Base-by-base conservation (phyloP, 2,888 invertebrate genomes). In the Amphiduros pacificus region DNA sequence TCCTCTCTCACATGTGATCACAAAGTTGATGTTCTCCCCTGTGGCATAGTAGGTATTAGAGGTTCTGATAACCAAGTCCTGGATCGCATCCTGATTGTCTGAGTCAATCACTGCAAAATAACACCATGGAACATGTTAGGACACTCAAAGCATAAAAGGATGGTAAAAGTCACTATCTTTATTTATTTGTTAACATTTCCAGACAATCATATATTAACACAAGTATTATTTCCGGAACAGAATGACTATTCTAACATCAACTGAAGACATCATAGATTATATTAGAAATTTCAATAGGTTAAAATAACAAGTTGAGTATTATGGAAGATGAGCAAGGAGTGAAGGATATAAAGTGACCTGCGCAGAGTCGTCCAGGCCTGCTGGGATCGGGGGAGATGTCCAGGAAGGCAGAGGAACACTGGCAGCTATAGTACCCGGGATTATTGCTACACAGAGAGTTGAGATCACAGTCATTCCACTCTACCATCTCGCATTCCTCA, bases 361-460 rank as follows among this genome's bases (percentile, higher is more conserved):
- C 55, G 41, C 55, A 55, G 11, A 24, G n/a, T 27, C 55, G 22
- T 6, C 55, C 55, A 40, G 55, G 41, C n/a, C 53, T 53, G 5
- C 11, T 14, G 27, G 41, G 2, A 41, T 55, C 55, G 11, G 4
- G 20, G 29, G 55, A 55, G 2, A 55, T 55, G 41, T 55, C 55
- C 27, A 55, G 40, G 14, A 27, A n/a, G 14, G 26, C n/a, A 5
- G 28, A 26, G 2, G 55, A 41, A 20, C 55, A 55, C 1, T 24
- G 24, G 20, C 55, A 55, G 22, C 26, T 41, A 24, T 55, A 55
- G 6, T 41, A 26, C 11, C 26, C 55, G 9, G 36, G 40, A 14
- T 40, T 55, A 24, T 55, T 55, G 22, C 40, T 55, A 28, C 55
- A 55, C 2, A 41, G n/a, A 2, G 55, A 40, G n/a, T 41, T 41